Conservation (phyloP, 2,797 vertebrate species). For the Notolepis coatsorum region DNA sequence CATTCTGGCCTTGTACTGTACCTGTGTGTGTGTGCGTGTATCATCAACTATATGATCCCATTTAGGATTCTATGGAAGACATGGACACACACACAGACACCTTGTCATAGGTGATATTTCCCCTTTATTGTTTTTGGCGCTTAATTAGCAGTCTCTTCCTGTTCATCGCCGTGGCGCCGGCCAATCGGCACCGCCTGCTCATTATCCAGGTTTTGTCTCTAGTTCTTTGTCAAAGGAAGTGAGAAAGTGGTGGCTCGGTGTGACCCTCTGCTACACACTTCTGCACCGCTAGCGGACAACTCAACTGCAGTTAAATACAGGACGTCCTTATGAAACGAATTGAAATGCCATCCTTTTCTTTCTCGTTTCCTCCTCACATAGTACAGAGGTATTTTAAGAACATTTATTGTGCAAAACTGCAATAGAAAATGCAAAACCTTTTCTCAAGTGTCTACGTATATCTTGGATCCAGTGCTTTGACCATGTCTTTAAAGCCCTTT, state of each 20-base stretch:
- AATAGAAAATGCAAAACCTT: too few relatives aligned
- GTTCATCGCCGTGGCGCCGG: conserved; percentile 16
- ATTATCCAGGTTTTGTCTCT: conserved; percentile 64
- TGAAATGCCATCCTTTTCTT: conserved; percentile 58
- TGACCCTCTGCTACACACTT: conserved; percentile 30
- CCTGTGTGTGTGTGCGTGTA: neutral
- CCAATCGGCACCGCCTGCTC: conserved; percentile 49
- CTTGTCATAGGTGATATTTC: conserved; percentile 64
- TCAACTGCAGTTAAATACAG: conserved; percentile 27
- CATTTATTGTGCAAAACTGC: too few relatives aligned
- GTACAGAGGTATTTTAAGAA: too few relatives aligned
- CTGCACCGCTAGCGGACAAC: conserved; percentile 20
- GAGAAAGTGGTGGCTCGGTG: conserved; percentile 63
- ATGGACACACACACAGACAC: conserved; percentile 14
- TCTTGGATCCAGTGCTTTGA: too few relatives aligned
- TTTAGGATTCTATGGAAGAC: neutral
- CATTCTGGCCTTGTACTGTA: conserved; percentile 12
- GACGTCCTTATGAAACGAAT: conserved; percentile 39
- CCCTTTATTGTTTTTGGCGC: conserved; percentile 51
- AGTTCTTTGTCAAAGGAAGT: conserved; percentile 60
- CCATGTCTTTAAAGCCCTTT: too few relatives aligned
- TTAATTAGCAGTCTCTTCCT: conserved; percentile 59
- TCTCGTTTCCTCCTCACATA: too few relatives aligned
- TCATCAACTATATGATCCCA: neutral
- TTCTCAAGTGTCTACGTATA: too few relatives aligned